Conservation (phyloP, 2,888 invertebrate genomes). For the Sphaerophoria rueppellii region DNA sequence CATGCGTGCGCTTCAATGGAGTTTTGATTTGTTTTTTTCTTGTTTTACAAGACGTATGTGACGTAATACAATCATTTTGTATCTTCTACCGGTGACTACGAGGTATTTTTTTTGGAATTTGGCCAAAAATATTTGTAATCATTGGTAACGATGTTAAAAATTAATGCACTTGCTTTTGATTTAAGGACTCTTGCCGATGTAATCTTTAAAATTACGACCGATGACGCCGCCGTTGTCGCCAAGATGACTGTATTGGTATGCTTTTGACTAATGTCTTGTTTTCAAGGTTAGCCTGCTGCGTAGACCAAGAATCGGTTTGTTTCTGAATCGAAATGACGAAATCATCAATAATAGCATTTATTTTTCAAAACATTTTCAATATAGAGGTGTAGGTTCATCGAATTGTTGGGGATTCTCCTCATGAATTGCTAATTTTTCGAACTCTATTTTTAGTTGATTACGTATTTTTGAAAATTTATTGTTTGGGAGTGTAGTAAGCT, state of each 20-base stretch:
- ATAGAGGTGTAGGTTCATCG: no score
- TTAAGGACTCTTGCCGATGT: no score
- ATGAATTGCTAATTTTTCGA: background rate
- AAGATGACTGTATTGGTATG: slow-evolving; percentile 33
- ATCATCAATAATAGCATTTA: slow-evolving; percentile 38
- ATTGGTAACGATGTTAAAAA: no score
- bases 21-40: slow-evolving; percentile 23
- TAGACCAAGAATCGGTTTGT: background rate
- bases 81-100: background rate
- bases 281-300: slow-evolving; percentile 11
- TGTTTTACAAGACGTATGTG: slow-evolving; percentile 10
- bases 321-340: slow-evolving; percentile 32
- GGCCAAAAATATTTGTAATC: background rate
- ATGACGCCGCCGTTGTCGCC: slow-evolving; percentile 32
- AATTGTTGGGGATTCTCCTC: no score
- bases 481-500: no score
- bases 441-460: slow-evolving; percentile 49
- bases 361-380: background rate
- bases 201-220: slow-evolving; percentile 10
- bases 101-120: background rate
- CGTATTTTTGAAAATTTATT: slow-evolving; percentile 9
- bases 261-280: background rate
- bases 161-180: background rate
- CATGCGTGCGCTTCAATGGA: slow-evolving; percentile 11
- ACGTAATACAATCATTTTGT: slow-evolving; percentile 14